Evolutionary conservation across 2,888 invertebrate genomes (phyloP).

Genomic region (Drosophila colorata): DNA sequence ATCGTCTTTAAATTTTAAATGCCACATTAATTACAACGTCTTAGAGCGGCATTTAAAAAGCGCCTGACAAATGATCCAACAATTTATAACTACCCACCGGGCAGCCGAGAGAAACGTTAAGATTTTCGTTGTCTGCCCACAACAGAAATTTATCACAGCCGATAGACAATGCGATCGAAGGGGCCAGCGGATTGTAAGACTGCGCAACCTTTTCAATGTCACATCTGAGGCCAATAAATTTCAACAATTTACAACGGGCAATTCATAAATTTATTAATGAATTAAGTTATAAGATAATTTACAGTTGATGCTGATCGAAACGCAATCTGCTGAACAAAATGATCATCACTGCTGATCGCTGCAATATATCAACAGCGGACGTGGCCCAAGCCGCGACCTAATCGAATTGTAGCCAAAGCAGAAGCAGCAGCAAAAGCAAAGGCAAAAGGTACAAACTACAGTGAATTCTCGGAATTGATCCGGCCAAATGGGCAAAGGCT

Average conservation of each 20-base stretch:
- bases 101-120: slow-evolving; percentile 13
- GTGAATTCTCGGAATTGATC: slow-evolving; percentile 61
- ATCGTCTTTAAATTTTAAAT: slow-evolving; percentile 65
- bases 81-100: slow-evolving; percentile 49
- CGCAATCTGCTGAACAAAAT: slow-evolving; percentile 75
- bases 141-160: slow-evolving; percentile 54
- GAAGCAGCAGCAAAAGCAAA: slow-evolving; percentile 25
- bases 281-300: slow-evolving; percentile 84
- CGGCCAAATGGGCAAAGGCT: slow-evolving; percentile 57
- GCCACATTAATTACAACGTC: slow-evolving; percentile 68
- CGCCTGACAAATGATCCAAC: slow-evolving; percentile 58
- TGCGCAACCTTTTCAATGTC: slow-evolving; percentile 52
- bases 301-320: slow-evolving; percentile 72
- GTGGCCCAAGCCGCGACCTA: slow-evolving; percentile 58
- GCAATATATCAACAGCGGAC: slow-evolving; percentile 78
- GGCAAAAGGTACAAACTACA: slow-evolving; percentile 29
- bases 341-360: slow-evolving; percentile 80
- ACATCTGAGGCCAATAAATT: slow-evolving; percentile 73
- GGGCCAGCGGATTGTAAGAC: slow-evolving; percentile 6
- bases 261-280: slow-evolving; percentile 85
- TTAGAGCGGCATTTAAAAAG: slow-evolving; percentile 60
- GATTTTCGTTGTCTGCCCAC: slow-evolving; percentile 47
- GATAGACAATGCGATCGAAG: slow-evolving; percentile 51
- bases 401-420: slow-evolving; percentile 64
- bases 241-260: slow-evolving; percentile 82